These are phyloP conservation scores for Nannospalax galili DNA, from an alignment of 2,113 vertebrate genomes.

Conservation along the genomic window DNA sequence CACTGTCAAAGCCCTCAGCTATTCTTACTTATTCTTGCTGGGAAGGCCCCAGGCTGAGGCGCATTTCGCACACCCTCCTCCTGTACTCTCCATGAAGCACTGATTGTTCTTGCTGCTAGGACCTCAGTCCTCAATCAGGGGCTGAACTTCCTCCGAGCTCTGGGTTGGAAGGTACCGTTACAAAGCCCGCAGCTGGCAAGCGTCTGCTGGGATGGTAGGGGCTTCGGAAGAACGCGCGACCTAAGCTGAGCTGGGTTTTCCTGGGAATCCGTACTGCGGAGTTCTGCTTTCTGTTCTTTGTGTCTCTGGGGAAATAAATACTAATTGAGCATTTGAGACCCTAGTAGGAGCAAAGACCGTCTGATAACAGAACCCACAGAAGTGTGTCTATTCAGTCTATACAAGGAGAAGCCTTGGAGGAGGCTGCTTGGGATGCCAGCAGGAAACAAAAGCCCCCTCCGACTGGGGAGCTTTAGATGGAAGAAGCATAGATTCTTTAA, in stretches of 20 bases:
- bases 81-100: fast-evolving
- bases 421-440: neutral
- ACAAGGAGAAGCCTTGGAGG: neutral
- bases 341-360: neutral
- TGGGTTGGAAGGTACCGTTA: fast-evolving
- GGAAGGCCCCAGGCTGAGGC: no score
- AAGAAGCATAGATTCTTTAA: neutral
- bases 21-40: fast-evolving
- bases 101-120: no score
- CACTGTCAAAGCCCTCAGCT: fast-evolving
- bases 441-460: neutral
- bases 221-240: neutral
- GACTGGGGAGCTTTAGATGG: neutral
- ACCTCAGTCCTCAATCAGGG: neutral
- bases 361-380: neutral
- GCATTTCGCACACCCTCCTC: fast-evolving
- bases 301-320: neutral
- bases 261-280: neutral
- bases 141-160: neutral
- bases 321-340: neutral
- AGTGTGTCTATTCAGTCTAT: neutral
- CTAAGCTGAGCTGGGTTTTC: neutral
- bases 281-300: neutral
- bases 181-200: neutral
- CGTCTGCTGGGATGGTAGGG: no score